Conservation (phyloP, 2,888 invertebrate species). For the Eupithecia tripunctaria region DNA sequence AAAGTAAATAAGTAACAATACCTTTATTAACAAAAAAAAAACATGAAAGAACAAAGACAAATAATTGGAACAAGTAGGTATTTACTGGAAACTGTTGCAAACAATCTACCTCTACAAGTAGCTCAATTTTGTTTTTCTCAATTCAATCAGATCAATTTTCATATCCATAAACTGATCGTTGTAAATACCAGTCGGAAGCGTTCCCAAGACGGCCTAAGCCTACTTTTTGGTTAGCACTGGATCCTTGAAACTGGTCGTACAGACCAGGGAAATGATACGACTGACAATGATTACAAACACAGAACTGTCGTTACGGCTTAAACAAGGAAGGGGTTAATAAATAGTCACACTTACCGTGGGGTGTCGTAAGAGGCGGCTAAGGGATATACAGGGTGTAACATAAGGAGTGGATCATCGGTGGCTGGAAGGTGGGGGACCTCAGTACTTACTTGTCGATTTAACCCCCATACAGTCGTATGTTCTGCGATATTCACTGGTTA, state of each 20-base stretch:
- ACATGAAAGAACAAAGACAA: too few species aligned
- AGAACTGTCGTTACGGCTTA: conserved; percentile 29
- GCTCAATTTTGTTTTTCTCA: too few species aligned
- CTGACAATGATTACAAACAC: conserved; percentile 22
- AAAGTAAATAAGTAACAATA: too few species aligned
- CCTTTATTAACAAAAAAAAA: too few species aligned
- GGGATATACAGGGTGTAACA: too few species aligned
- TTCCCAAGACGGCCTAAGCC: not conserved
- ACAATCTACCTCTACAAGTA: not conserved
- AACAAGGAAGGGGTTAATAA: conserved; percentile 34
- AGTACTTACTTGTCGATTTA: too few species aligned
- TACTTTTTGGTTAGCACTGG: conserved; percentile 9
- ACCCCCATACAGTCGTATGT: too few species aligned
- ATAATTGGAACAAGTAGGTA: not conserved
- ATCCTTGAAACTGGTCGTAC: not conserved
- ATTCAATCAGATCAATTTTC: too few species aligned
- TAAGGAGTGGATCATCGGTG: too few species aligned
- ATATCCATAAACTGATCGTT: not conserved
- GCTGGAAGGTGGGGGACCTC: too few species aligned
- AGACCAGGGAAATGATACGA: conserved; percentile 30
- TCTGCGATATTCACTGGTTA: too few species aligned
- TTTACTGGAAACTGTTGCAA: not conserved
- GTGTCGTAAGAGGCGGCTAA: too few species aligned
- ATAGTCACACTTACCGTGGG: conserved; percentile 19
- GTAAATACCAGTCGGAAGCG: not conserved